These are phyloP conservation scores for Platerodrilus igneus DNA, from an alignment of 2,888 invertebrate genomes.

Conservation along the genomic window DNA sequence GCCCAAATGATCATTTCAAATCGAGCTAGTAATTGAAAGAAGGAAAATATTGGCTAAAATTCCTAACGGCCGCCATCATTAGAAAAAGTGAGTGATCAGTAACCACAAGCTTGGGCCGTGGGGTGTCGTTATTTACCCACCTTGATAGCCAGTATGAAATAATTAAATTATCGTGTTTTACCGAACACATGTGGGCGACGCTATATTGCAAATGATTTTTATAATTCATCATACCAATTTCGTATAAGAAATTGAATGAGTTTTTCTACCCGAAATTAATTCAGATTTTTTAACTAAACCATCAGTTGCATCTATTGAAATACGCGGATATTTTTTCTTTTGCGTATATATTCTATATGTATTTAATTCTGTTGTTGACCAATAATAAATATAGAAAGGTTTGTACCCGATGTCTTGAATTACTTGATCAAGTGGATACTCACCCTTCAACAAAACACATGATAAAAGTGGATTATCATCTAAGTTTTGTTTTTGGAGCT, in stretches of 20 bases:
- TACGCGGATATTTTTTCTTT: neutral
- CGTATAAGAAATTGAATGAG: constrained; percentile 6
- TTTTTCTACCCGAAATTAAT: constrained; percentile 4
- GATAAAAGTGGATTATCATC: constrained; percentile 5
- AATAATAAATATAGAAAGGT: constrained; percentile 7
- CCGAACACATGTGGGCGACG: constrained; percentile 1
- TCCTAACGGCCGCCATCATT: constrained; percentile 6
- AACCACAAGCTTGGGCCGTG: constrained; percentile 3
- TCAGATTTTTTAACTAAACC: too few species aligned
- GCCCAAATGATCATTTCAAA: too few species aligned
- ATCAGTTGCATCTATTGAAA: constrained; percentile 6
- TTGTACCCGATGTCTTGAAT: constrained; percentile 11
- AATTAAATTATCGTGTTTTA: constrained; percentile 1
- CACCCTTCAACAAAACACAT: neutral
- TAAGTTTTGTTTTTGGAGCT: too few species aligned
- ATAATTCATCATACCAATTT: constrained; percentile 2
- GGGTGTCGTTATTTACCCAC: constrained; percentile 5
- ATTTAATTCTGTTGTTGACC: constrained; percentile 4
- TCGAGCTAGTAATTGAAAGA: too few species aligned
- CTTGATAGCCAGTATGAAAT: constrained; percentile 6
- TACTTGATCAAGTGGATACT: neutral
- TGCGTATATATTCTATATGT: neutral
- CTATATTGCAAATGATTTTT: constrained; percentile 1
- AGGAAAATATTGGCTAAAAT: constrained; percentile 3
- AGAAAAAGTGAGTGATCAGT: constrained; percentile 5